Evolutionary conservation across 2,888 invertebrate genomes (phyloP).

Genomic region (Drosophila mayaguana): DNA sequence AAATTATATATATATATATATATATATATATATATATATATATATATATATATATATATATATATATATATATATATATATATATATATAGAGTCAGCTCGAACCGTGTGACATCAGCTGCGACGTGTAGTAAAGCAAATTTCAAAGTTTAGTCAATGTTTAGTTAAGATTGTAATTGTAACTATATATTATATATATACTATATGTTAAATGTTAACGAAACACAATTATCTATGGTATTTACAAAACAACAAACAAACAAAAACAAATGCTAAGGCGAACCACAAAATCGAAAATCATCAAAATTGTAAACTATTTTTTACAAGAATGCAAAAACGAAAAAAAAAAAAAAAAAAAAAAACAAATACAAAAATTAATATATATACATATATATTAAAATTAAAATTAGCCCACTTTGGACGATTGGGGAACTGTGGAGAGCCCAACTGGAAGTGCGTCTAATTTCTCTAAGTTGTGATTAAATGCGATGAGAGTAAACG

Average conservation of each 20-base stretch:
- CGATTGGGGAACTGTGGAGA: slow-evolving; percentile 35
- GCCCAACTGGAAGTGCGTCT: slow-evolving; percentile 58
- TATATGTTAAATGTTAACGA: slow-evolving; percentile 69
- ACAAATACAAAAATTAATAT: slow-evolving; percentile 19
- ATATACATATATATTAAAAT: slow-evolving; percentile 8
- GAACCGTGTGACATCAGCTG: slow-evolving; percentile 46
- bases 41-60: slow-evolving; percentile 17
- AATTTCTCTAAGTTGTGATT: slow-evolving; percentile 78
- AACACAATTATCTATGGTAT: slow-evolving; percentile 77
- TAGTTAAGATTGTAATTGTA: slow-evolving; percentile 68
- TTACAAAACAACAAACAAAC: slow-evolving; percentile 54
- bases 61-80: slow-evolving; percentile 19
- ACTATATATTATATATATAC: slow-evolving; percentile 41
- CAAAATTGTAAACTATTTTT: slow-evolving; percentile 78
- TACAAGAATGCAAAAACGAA: slow-evolving; percentile 57
- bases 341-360: slow-evolving; percentile 24
- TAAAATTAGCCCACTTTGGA: slow-evolving; percentile 58
- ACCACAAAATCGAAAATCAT: slow-evolving; percentile 37
- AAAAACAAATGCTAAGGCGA: slow-evolving; percentile 7
- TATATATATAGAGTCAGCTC: slow-evolving; percentile 36
- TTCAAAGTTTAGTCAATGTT: slow-evolving; percentile 76
- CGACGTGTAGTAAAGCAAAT: slow-evolving; percentile 75
- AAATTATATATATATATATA: slow-evolving; percentile 17
- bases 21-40: slow-evolving; percentile 18
- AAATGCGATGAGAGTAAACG: slow-evolving; percentile 57